phyloP scores from a whole-genome alignment of 92 coral and sea anemone species.

The Porites rus region DNA sequence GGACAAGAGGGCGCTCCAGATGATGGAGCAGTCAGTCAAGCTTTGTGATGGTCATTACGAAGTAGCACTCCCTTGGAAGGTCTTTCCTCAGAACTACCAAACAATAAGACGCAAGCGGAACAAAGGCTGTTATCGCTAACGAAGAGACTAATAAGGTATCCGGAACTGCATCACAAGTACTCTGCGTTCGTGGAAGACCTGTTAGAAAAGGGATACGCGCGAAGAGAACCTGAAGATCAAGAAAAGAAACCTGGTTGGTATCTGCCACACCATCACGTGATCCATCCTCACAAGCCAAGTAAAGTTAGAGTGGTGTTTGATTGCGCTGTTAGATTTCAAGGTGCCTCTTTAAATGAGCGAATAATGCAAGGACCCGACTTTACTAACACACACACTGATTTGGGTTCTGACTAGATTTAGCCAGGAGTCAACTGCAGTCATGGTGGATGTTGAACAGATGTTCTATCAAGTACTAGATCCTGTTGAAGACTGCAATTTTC shows the following conservation, averaged over 20 bases:
- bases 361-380: constrained; percentile 46
- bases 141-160: neutral
- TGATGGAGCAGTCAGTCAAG: neutral
- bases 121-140: constrained; percentile 22
- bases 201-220: constrained; percentile 30
- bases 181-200: constrained; percentile 22
- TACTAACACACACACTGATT: constrained; percentile 29
- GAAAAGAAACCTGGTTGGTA: neutral
- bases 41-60: neutral
- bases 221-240: neutral
- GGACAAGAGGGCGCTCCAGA: constrained; percentile 3
- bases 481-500: constrained; percentile 9
- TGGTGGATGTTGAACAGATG: constrained; percentile 46
- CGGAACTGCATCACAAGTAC: constrained; percentile 1
- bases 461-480: constrained; percentile 29
- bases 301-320: constrained; percentile 40
- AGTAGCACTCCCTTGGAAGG: neutral
- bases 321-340: constrained; percentile 25
- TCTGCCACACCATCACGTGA: constrained; percentile 9
- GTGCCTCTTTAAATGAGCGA: constrained; percentile 17
- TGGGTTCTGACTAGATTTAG: constrained; percentile 24
- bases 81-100: neutral
- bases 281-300: constrained; percentile 25
- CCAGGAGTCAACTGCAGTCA: constrained; percentile 12
- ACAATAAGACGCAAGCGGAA: neutral